Evolutionary conservation across 2,113 vertebrate genomes (phyloP).

Genomic region (Amphiprion percula): DNA sequence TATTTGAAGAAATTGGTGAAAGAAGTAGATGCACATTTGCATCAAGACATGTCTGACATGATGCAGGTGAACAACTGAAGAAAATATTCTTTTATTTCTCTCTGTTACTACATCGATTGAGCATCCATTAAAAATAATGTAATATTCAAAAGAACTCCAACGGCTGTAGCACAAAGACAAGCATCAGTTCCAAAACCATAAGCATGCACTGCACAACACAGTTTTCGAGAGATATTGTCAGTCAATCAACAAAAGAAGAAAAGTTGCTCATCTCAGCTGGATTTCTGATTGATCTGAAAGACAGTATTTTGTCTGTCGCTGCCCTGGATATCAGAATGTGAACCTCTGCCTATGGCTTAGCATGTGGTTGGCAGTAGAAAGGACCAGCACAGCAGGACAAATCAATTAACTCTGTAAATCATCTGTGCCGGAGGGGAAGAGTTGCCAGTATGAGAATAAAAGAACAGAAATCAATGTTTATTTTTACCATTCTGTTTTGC

Average conservation of each 20-base stretch:
- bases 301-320: slow-evolving; percentile 37
- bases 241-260: slow-evolving; percentile 17
- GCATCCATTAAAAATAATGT: not conserved
- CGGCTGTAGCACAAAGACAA: not conserved
- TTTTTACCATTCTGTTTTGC: slow-evolving; percentile 34
- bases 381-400: slow-evolving; percentile 55
- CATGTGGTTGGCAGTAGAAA: slow-evolving; percentile 53
- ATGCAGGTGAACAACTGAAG: no score
- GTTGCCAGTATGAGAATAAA: slow-evolving; percentile 49
- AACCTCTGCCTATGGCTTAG: slow-evolving; percentile 55
- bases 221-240: not conserved
- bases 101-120: not conserved
- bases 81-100: no score
- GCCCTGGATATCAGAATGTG: slow-evolving; percentile 37
- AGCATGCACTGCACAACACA: not conserved
- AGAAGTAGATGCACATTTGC: no score
- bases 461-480: slow-evolving; percentile 52
- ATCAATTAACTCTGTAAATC: slow-evolving; percentile 74
- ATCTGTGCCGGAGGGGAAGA: slow-evolving; percentile 50
- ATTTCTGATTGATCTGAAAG: slow-evolving; percentile 56
- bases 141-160: not conserved
- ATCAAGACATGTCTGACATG: no score
- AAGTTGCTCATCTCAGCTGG: slow-evolving; percentile 30
- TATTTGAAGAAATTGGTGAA: no score
- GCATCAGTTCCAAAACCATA: not conserved